These are phyloP conservation scores for Ptilonorhynchus violaceus DNA, from an alignment of 2,113 vertebrate species.

Conservation along the genomic window DNA sequence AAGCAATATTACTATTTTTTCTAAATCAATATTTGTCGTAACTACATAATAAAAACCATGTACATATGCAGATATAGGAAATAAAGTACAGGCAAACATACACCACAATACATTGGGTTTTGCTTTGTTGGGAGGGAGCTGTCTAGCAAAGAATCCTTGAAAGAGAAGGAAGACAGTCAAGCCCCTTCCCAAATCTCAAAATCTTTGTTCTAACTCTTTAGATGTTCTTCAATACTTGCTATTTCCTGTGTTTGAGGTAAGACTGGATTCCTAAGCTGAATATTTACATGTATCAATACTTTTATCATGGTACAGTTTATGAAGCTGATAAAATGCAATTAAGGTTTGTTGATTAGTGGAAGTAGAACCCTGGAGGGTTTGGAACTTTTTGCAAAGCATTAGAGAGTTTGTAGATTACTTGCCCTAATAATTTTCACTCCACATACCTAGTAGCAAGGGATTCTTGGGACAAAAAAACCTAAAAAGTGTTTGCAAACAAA, in stretches of 20 bases:
- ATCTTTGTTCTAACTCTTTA: background rate
- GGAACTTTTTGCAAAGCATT: background rate
- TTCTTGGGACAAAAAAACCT: background rate
- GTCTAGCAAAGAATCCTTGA: background rate
- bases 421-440: background rate
- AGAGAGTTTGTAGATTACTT: background rate
- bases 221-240: background rate
- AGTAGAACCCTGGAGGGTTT: background rate
- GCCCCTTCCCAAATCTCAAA: background rate
- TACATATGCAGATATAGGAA: background rate
- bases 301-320: background rate
- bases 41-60: background rate
- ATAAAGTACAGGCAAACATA: background rate
- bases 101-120: background rate
- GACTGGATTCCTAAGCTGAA: background rate
- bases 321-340: background rate
- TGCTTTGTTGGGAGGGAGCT: background rate
- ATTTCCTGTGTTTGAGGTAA: background rate
- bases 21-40: background rate
- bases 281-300: background rate
- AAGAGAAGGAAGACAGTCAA: background rate
- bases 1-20: background rate
- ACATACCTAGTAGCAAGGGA: background rate
- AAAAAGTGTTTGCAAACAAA: background rate
- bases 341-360: background rate